Evolutionary conservation across 2,888 invertebrate species (phyloP), one percentile per base, ranked within the genome.

Genomic region (Sisyra nigra): DNA sequence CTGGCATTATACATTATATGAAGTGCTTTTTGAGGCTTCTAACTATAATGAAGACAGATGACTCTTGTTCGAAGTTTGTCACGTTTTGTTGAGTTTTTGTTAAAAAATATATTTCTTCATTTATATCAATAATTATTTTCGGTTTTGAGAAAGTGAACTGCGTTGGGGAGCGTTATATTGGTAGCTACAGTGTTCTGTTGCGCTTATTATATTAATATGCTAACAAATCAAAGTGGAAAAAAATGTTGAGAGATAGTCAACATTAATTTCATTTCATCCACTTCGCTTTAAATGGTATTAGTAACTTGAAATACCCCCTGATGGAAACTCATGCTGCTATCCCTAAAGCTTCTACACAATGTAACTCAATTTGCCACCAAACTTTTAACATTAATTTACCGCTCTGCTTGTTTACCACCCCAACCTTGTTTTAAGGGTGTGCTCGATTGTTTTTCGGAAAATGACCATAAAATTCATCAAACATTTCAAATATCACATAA

Each of bases 311-410:
- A 8, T 17, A 35, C 17, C 35, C 35, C 17, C 17, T 35, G 17
- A 35, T 35, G 14, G 24, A 24, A 24, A 15, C 13, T 8, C 4
- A 9, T 57, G 57, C 54, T 52, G 53, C 54, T 57, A 57, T 58
- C 57, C 24, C 24, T 24, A 24, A 24, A 24, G 24, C 24, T 24
- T 24, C 24, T 57, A 55, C 50, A 35, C 52, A 53, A 51, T 55
- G 54, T 58, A 58, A 58, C 57, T 57, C 57, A 57, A 58, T 58
- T 58, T 58, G 54, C 55, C 50, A 53, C 51, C 53, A 51, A 46
- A 55, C 53, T 56, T 52, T 49, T 53, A 51, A 53, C 54, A 52
- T 54, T 53, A 54, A 53, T 52, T 53, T 54, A 50, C 55, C 54
- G 55, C 55, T 55, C 55, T 55, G 53, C 54, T 56, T 56, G 56